Conservation (phyloP, 2,113 vertebrate genomes). For the Falcunculus frontatus region DNA sequence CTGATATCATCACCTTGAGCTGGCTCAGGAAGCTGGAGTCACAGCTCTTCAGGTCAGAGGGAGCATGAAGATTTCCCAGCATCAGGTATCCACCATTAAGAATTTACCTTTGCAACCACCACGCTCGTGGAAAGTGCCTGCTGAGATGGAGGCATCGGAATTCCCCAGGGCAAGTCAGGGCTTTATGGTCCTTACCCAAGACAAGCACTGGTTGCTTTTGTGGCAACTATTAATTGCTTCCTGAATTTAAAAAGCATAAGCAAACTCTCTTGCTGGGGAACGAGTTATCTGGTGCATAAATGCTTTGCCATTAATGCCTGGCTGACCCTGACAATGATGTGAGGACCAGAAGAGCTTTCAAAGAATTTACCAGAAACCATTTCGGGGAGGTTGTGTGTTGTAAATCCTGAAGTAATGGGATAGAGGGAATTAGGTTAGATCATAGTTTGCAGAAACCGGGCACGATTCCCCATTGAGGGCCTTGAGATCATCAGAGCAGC, state of each 20-base stretch:
- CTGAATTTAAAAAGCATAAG: slow-evolving; percentile 67
- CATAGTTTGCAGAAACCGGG: slow-evolving; percentile 73
- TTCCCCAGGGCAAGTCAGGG: neutral
- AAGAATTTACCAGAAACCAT: slow-evolving; percentile 78
- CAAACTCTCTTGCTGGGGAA: slow-evolving; percentile 59
- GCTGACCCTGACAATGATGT: slow-evolving; percentile 68
- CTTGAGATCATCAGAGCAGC: neutral
- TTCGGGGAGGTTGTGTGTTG: slow-evolving; percentile 64
- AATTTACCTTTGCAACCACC: neutral
- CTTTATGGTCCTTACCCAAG: neutral
- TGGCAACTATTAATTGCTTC: slow-evolving; percentile 76
- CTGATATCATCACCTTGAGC: rapidly evolving
- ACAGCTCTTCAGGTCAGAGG: neutral
- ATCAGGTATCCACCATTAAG: neutral
- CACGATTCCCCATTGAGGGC: neutral
- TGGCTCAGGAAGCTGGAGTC: neutral
- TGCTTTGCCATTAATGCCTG: slow-evolving; percentile 62
- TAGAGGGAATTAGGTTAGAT: slow-evolving; percentile 71
- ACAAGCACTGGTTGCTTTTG: slow-evolving; percentile 39
- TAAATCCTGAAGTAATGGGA: slow-evolving; percentile 68
- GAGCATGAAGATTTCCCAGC: neutral
- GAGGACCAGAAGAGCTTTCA: slow-evolving; percentile 59
- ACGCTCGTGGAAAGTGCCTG: rapidly evolving
- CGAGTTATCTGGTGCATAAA: slow-evolving; percentile 38
- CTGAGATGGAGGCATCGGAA: neutral